Percentiles rank a stretch among this genome's conserved stretches.
These are phyloP conservation scores for Caenorhabditis remanei DNA, from an alignment of 1,140 invertebrate genomes.

Conservation along the genomic window DNA sequence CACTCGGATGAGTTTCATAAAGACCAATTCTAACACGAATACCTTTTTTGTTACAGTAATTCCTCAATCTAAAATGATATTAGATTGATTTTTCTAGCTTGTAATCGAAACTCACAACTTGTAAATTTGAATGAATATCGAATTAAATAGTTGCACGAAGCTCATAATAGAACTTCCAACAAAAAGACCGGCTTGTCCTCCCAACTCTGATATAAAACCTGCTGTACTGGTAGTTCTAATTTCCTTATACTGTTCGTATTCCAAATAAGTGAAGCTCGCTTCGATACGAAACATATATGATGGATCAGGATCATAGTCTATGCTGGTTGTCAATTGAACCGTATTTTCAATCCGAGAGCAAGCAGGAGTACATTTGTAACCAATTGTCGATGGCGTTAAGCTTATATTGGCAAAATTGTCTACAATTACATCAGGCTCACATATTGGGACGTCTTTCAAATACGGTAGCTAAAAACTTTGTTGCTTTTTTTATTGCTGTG, in stretches of 20 bases:
- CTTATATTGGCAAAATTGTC: slow-evolving; percentile 44
- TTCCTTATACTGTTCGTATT: slow-evolving; percentile 59
- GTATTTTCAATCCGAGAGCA: slow-evolving; percentile 56
- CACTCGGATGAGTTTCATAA: slow-evolving; percentile 26
- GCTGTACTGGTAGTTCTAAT: slow-evolving; percentile 50
- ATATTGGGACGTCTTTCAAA: slow-evolving; percentile 37
- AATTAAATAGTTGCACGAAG: slow-evolving; percentile 55
- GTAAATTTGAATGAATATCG: slow-evolving; percentile 33
- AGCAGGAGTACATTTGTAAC: slow-evolving; percentile 49
- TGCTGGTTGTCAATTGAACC: slow-evolving; percentile 32
- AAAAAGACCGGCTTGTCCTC: slow-evolving; percentile 59
- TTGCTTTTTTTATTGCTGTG: background rate
- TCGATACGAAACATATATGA: slow-evolving; percentile 55
- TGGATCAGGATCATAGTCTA: slow-evolving; percentile 27
- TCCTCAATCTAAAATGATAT: background rate
- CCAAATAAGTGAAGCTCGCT: slow-evolving; percentile 56
- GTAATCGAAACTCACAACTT: background rate
- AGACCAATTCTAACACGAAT: slow-evolving; percentile 8
- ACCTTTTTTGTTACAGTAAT: slow-evolving; percentile 48
- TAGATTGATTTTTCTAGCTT: no score
- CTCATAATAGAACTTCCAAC: slow-evolving; percentile 57
- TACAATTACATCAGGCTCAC: slow-evolving; percentile 54
- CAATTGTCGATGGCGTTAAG: slow-evolving; percentile 14
- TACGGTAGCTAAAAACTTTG: slow-evolving; percentile 10
- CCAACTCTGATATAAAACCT: slow-evolving; percentile 60